phyloP scores from a whole-genome alignment of 2,888 invertebrate genomes.

The Philaethria dido region DNA sequence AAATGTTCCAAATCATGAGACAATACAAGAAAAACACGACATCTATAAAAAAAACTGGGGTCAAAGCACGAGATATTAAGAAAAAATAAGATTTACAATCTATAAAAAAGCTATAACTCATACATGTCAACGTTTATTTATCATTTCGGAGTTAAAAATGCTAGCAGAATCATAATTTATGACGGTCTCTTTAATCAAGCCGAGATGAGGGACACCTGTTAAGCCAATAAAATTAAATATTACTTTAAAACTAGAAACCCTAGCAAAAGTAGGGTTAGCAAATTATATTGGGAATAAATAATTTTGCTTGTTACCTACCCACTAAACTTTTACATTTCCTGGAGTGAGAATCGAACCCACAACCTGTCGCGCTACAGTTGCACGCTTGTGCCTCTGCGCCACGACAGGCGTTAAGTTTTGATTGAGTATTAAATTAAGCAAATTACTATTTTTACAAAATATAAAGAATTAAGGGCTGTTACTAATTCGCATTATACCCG shows the following conservation, averaged over 20 bases:
- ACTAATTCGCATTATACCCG: too few species aligned
- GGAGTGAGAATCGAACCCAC: too few species aligned
- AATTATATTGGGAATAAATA: background rate
- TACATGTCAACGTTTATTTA: slow-evolving; percentile 18
- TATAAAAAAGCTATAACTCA: slow-evolving; percentile 25
- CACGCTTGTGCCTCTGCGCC: too few species aligned
- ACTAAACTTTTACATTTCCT: too few species aligned
- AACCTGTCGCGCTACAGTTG: too few species aligned
- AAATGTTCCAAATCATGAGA: background rate
- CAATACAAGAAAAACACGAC: too few species aligned
- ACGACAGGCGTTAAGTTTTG: too few species aligned
- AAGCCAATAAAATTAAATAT: slow-evolving; percentile 21
- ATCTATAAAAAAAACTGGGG: background rate
- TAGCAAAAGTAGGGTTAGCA: background rate
- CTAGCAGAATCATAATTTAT: slow-evolving; percentile 16
- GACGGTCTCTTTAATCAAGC: slow-evolving; percentile 18
- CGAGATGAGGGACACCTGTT: slow-evolving; percentile 28
- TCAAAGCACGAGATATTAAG: slow-evolving; percentile 10
- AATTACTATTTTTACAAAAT: too few species aligned
- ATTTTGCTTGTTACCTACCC: too few species aligned
- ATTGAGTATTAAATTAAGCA: too few species aligned
- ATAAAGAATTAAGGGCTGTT: too few species aligned
- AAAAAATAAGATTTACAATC: slow-evolving; percentile 22
- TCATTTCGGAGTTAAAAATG: slow-evolving; percentile 9
- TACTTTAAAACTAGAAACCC: slow-evolving; percentile 20